A percentile compares a stretch with the other conserved stretches of the same genome.
Conservation (phyloP, 2,888 invertebrate genomes). For the Drosophila cyrtoloma region DNA sequence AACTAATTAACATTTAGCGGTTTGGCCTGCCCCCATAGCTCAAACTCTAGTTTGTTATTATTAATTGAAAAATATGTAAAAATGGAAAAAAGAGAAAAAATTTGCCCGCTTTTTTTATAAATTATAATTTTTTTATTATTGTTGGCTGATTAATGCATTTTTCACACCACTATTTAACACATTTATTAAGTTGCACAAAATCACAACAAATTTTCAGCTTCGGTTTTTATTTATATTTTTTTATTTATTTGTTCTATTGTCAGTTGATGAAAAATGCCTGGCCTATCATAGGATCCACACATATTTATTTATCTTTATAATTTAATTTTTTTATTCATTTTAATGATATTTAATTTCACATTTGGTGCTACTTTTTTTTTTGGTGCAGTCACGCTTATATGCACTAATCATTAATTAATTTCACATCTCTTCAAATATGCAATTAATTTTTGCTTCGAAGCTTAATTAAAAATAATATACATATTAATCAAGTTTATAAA, state of each 20-base stretch:
- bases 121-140: slow-evolving; percentile 63
- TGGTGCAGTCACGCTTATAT: slow-evolving; percentile 45
- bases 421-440: slow-evolving; percentile 73
- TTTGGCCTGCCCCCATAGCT: slow-evolving; percentile 53
- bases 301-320: slow-evolving; percentile 20
- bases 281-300: slow-evolving; percentile 62
- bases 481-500: slow-evolving; percentile 19
- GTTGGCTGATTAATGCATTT: slow-evolving; percentile 74
- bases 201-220: slow-evolving; percentile 68
- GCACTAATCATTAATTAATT: slow-evolving; percentile 80
- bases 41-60: slow-evolving; percentile 47
- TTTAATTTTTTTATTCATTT: slow-evolving; percentile 60
- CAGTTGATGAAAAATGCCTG: slow-evolving; percentile 76
- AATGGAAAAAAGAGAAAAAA: slow-evolving; percentile 32
- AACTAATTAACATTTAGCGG: slow-evolving; percentile 84
- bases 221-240: slow-evolving; percentile 1
- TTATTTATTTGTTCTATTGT: slow-evolving; percentile 35
- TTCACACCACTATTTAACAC: slow-evolving; percentile 62
- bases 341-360: slow-evolving; percentile 73
- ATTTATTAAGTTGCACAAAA: slow-evolving; percentile 71
- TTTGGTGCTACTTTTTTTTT: slow-evolving; percentile 41
- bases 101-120: slow-evolving; percentile 68
- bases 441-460: slow-evolving; percentile 63
- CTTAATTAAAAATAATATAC: slow-evolving; percentile 62
- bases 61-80: slow-evolving; percentile 76